Evolutionary conservation across 2,113 vertebrate genomes (phyloP).

Genomic region (Poeciliopsis prolifica): DNA sequence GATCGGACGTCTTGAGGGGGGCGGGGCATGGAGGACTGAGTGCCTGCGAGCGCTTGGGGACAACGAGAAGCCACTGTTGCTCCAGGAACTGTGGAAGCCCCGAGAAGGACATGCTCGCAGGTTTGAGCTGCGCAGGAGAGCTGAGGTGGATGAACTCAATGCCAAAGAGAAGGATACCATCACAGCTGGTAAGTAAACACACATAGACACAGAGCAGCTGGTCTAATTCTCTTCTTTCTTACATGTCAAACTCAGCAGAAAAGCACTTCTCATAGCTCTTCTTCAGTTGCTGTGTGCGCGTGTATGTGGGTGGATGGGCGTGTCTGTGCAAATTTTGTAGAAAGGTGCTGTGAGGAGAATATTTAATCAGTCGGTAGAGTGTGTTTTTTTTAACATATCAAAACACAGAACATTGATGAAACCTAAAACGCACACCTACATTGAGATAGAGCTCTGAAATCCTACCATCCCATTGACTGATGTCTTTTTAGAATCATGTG

Average conservation of each 20-base stretch:
- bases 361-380: background rate
- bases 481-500: constrained; percentile 26
- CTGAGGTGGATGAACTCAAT: constrained; percentile 89
- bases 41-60: constrained; percentile 88
- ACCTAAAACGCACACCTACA: background rate
- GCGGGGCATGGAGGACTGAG: constrained; percentile 83
- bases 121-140: constrained; percentile 88
- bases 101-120: constrained; percentile 90
- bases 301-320: constrained; percentile 11
- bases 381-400: background rate
- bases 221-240: constrained; percentile 48
- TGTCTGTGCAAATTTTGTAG: constrained; percentile 6
- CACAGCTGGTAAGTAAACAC: constrained; percentile 87
- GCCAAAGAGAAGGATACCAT: constrained; percentile 91
- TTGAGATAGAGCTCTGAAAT: constrained; percentile 6
- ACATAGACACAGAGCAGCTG: constrained; percentile 39
- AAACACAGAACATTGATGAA: no score
- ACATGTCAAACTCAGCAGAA: constrained; percentile 69
- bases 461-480: constrained; percentile 21
- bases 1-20: constrained; percentile 85
- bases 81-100: constrained; percentile 96
- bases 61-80: constrained; percentile 91
- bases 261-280: constrained; percentile 53
- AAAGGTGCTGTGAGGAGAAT: constrained; percentile 8
- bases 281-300: constrained; percentile 27